phyloP scores from a whole-genome alignment of 2,797 vertebrate genomes.

The Ateles fusciceps region DNA sequence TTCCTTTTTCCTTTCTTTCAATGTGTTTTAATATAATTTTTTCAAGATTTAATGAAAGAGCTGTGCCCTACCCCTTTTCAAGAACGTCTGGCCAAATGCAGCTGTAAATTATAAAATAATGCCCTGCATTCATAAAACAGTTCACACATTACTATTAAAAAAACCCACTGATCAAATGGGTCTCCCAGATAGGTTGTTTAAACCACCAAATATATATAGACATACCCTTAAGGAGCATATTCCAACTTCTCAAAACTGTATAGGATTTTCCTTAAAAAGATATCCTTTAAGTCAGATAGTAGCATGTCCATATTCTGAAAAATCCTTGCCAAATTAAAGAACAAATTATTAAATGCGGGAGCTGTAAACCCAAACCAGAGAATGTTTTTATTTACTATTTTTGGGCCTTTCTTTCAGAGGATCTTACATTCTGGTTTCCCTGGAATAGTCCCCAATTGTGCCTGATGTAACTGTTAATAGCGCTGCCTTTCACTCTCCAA shows the following conservation, averaged over 20 bases:
- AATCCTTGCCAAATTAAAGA: not conserved
- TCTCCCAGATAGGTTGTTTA: conserved; percentile 65
- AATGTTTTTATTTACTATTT: not conserved
- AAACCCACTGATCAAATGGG: conserved; percentile 61
- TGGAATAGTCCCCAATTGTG: too few species aligned
- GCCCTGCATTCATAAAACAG: conserved; percentile 67
- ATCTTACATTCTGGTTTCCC: not conserved
- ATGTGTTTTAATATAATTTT: conserved; percentile 51
- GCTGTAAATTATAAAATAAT: conserved; percentile 77
- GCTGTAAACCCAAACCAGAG: not conserved
- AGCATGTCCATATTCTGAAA: not conserved
- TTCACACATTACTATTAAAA: conserved; percentile 75
- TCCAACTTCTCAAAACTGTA: conserved; percentile 55
- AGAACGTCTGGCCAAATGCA: conserved; percentile 59
- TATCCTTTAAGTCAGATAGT: not conserved
- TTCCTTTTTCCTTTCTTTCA: conserved; percentile 19
- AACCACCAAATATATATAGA: conserved; percentile 52
- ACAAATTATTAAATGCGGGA: not conserved
- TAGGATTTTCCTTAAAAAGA: conserved; percentile 26
- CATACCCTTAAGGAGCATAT: conserved; percentile 41
- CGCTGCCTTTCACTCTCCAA: not conserved
- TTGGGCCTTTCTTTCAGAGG: not conserved
- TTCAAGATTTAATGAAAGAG: conserved; percentile 54
- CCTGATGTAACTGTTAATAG: not conserved
- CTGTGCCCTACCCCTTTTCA: conserved; percentile 31